phyloP scores from a whole-genome alignment of 1,140 invertebrate genomes.

The Drepana arcuata region DNA sequence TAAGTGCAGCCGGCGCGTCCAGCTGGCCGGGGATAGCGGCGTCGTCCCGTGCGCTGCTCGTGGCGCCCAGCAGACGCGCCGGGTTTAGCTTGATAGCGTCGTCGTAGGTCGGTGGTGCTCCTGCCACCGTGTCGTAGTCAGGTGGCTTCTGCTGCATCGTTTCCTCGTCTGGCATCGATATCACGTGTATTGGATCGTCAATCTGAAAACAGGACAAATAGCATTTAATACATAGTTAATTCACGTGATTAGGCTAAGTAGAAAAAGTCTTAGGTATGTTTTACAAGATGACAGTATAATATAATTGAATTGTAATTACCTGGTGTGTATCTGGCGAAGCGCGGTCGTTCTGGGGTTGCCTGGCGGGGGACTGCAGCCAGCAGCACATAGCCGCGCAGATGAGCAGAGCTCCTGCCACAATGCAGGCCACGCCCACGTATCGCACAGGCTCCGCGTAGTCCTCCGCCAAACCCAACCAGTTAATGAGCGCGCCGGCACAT shows the following conservation, averaged over 20 bases:
- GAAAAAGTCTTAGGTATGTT: no score
- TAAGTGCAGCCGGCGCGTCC: constrained; percentile 40
- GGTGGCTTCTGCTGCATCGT: constrained; percentile 78
- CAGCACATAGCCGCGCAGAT: constrained; percentile 84
- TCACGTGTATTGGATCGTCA: constrained; percentile 78
- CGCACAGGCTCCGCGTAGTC: constrained; percentile 80
- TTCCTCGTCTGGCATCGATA: constrained; percentile 73
- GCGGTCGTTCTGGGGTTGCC: constrained; percentile 56
- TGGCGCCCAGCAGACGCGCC: constrained; percentile 50
- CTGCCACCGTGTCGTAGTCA: constrained; percentile 80
- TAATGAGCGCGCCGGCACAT: constrained; percentile 82
- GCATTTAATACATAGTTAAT: no score
- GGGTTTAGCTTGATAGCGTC: constrained; percentile 82
- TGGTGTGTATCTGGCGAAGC: constrained; percentile 62
- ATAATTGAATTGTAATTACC: no score
- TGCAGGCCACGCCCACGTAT: constrained; percentile 82
- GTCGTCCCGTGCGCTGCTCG: constrained; percentile 35
- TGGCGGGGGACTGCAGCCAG: constrained; percentile 78
- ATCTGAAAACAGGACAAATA: no score
- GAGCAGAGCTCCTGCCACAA: constrained; percentile 80
- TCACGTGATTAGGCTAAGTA: no score
- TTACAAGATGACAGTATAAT: no score
- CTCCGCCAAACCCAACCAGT: constrained; percentile 83
- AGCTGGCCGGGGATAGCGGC: constrained; percentile 47
- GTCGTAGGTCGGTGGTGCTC: constrained; percentile 80